Base-by-base conservation (phyloP, 1,140 invertebrate genomes). In the Bombyx mandarina region DNA sequence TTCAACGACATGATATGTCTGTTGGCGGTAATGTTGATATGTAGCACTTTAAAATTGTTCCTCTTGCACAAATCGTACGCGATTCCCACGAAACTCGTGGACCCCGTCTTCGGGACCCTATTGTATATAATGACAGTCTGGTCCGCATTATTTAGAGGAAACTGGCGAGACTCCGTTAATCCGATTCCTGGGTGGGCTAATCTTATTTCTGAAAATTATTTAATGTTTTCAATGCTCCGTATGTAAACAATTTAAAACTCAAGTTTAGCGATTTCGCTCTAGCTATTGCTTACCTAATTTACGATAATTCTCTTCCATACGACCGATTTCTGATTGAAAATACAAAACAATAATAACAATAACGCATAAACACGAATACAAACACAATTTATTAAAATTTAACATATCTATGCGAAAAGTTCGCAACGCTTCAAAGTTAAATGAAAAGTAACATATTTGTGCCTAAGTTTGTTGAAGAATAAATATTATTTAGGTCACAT, bases 91-190 rank as follows among this genome's bases (percentile, higher is more conserved):
- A 99, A 97, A 82, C 97, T 99, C 4, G 98, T 99, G 6, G 98
- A 99, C 6, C 95, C 98, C n/a, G 98, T 99, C 89, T 99, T 99
- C 12, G 98, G 98, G 45, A 99, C 97, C 77, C 98, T 91, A 85
- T 99, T 99, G 83, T 98, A 99, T 65, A 99, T 95, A 45, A 99
- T 91, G 43, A 98, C 90, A 54, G 93, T 71, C 67, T 75, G 84
- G 53, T 67, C 73, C 44, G 62, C 45, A 12, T 58, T 54, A 60
- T 72, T 77, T 22, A 75, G 70, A 46, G 77, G 75, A 68, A 82
- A 85, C 54, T 79, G 78, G 43, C 78, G 78, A 67, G 77, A 73
- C 52, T 79, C 73, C 8, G 75, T 35, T 35, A 35, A 35, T 35
- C 26, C 26, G 4, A 35, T 2, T 35, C 78, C 75, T 52, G 73